Conservation (phyloP, 2,888 invertebrate species). For the Heliconius ethilla region DNA sequence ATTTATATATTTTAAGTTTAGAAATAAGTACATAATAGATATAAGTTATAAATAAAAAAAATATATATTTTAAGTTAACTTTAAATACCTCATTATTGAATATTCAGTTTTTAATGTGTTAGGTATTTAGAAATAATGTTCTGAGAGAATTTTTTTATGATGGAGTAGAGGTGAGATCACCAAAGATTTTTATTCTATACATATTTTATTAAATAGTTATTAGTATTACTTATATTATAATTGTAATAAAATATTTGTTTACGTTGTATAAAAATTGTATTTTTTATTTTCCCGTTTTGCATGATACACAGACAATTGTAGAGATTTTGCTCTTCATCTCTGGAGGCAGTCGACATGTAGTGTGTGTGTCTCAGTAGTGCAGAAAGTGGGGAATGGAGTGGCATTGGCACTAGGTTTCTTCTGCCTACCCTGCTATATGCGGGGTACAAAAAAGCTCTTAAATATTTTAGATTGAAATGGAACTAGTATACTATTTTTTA, state of each 20-base stretch:
- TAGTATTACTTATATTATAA: not conserved
- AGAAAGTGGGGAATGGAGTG: not conserved
- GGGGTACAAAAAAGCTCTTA: not conserved
- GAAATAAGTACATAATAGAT: not conserved
- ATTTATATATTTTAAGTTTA: not conserved
- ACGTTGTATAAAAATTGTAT: not conserved
- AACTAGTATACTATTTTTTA: too few relatives aligned
- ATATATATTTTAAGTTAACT: not conserved
- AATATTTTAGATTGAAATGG: too few relatives aligned
- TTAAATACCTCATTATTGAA: not conserved
- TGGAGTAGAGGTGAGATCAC: not conserved
- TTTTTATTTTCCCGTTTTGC: not conserved
- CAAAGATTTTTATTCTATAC: slow-evolving; percentile 15
- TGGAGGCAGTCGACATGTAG: too few relatives aligned
- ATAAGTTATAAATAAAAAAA: not conserved
- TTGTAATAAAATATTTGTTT: not conserved
- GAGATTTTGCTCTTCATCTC: too few relatives aligned
- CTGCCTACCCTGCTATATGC: not conserved
- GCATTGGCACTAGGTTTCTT: not conserved
- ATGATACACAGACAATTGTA: too few relatives aligned
- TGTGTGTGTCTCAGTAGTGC: too few relatives aligned
- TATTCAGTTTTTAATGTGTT: not conserved
- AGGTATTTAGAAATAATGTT: not conserved
- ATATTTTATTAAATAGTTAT: not conserved
- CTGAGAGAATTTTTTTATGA: not conserved